Evolutionary conservation across 2,797 vertebrate species (phyloP).

Genomic region (Muraenolepis orangiensis): DNA sequence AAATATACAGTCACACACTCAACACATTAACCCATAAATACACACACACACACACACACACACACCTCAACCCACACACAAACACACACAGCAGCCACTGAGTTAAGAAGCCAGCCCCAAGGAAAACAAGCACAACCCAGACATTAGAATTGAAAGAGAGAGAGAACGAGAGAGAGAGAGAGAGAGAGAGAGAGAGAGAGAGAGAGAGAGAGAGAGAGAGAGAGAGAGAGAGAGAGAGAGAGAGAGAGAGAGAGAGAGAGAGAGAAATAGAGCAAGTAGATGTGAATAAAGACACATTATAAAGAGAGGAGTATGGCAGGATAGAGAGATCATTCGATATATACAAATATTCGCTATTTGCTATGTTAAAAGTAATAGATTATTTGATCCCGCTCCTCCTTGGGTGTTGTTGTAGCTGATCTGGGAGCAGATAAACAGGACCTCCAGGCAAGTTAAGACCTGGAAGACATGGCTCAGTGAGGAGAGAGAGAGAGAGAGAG

Average conservation of each 20-base stretch:
- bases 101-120: conserved; percentile 42
- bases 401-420: too few relatives aligned
- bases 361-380: too few relatives aligned
- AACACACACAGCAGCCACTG: background rate
- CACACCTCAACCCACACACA: conserved; percentile 21
- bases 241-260: background rate
- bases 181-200: conserved; percentile 29
- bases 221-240: background rate
- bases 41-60: conserved; percentile 17
- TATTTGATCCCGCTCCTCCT: too few relatives aligned
- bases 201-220: background rate
- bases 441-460: background rate
- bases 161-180: conserved; percentile 28
- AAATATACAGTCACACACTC: background rate
- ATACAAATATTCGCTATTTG: too few relatives aligned
- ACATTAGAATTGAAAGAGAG: too few relatives aligned
- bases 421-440: too few relatives aligned
- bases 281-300: too few relatives aligned
- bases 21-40: too few relatives aligned
- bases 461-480: background rate
- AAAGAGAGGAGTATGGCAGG: too few relatives aligned
- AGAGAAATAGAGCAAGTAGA: background rate
- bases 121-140: too few relatives aligned
- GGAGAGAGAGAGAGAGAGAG: background rate
- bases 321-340: too few relatives aligned